Evolutionary conservation across 2,888 invertebrate genomes (phyloP).

Genomic region (Campopleginae sp.): DNA sequence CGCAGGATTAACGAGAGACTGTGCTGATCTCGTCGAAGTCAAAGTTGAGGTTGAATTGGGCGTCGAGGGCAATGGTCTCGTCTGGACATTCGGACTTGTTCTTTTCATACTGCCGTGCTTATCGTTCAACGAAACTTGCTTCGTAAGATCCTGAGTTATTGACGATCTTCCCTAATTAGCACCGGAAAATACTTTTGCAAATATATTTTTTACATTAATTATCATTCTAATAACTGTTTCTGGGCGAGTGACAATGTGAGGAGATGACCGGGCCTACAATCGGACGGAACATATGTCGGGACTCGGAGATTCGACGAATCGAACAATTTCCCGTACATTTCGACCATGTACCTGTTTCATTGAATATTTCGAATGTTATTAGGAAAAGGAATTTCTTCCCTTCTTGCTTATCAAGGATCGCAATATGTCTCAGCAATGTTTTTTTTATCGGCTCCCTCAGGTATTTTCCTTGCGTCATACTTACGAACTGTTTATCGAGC

Average conservation of each 20-base stretch:
- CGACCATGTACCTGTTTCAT: constrained; percentile 12
- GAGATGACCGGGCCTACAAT: not conserved
- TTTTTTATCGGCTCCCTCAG: constrained; percentile 25
- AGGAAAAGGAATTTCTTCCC: constrained; percentile 14
- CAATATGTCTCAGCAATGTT: constrained; percentile 32
- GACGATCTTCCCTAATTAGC: constrained; percentile 67
- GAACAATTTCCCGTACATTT: constrained; percentile 26
- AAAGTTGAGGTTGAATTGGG: constrained; percentile 68
- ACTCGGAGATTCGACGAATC: not conserved
- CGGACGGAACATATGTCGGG: not conserved
- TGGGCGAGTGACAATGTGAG: constrained; percentile 10
- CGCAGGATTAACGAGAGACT: constrained; percentile 69
- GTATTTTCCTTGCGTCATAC: not conserved
- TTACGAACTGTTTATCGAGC: too few species aligned
- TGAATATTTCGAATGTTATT: constrained; percentile 21
- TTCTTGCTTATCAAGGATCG: not conserved
- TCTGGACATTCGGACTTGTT: constrained; percentile 72
- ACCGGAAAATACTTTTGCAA: constrained; percentile 44
- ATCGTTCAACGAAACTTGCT: constrained; percentile 76
- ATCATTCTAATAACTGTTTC: not conserved
- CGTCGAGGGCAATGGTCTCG: constrained; percentile 77
- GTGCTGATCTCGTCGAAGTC: constrained; percentile 74
- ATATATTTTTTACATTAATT: constrained; percentile 16
- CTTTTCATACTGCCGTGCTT: constrained; percentile 78
- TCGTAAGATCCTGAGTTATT: constrained; percentile 76